Base-by-base conservation (phyloP, 2,113 vertebrate species). In the Tyrannus savana region DNA sequence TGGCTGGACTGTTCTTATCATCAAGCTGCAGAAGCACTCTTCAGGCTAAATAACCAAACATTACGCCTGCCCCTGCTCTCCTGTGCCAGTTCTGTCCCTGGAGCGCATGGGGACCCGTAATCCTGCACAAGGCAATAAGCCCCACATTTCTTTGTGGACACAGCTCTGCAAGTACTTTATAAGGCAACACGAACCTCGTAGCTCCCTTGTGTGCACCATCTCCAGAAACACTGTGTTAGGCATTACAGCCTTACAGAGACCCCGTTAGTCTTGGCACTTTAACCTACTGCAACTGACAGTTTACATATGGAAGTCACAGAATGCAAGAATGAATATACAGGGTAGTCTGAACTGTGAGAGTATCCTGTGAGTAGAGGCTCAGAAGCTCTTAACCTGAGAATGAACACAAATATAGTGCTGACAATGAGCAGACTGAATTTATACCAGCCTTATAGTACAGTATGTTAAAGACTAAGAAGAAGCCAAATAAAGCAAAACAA, bases 81-180 rank as follows among this genome's bases (percentile, higher is more conserved):
- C 0, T 25, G 23, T 37, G 46, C 42, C 62, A 84, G 49, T 31
- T 63, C 50, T 42, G 50, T 42, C 28, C 56, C 28, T 53, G 27
- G 8, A 19, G 10, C 7, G 7, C 19, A 11, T 3, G 12, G 27
- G n/a, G 79, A 31, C 8, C 4, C 0, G 7, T 19, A 64, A 59
- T 27, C 23, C 56, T 21, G 19, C 15, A 24, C 19, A 30, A 52
- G 25, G 27, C 50, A 50, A 28, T 31, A 69, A 4, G 1, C 1
- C 8, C 35, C 17, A 35, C 6, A 14, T 6, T 19, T 6, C 47
- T 60, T 59, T 24, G 17, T 31, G 21, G 41, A 31, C 23, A 84
- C 1, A 2, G 22, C 19, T 17, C 31, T 53, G 14, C 22, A 79
- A 59, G 12, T n/a, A 47, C 3, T 1, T 0, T 10, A 5, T 18